Conservation (phyloP, 2,113 vertebrate genomes). For the Pelecanoides urinatrix region DNA sequence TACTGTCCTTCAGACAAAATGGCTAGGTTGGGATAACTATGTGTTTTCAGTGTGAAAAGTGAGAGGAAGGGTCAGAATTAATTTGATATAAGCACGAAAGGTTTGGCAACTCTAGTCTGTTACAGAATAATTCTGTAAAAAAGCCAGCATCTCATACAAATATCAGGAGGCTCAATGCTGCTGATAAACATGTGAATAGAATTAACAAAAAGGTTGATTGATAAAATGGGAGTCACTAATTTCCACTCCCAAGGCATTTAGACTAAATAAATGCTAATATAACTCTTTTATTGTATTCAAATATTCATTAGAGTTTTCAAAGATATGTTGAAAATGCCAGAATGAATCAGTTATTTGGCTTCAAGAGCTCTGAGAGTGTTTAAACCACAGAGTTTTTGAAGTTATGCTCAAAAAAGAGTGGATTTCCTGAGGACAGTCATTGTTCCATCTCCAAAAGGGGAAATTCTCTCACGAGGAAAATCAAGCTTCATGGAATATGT, state of each 20-base stretch:
- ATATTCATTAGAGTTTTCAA: background rate
- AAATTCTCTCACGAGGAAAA: background rate
- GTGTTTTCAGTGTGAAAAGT: background rate
- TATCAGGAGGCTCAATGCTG: background rate
- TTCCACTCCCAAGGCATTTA: background rate
- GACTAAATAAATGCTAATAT: background rate
- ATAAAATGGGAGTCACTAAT: background rate
- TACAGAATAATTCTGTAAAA: background rate
- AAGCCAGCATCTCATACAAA: background rate
- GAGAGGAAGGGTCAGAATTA: background rate
- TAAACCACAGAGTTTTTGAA: background rate
- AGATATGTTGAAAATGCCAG: background rate
- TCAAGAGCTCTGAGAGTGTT: background rate
- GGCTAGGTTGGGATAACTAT: background rate
- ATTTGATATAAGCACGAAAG: background rate
- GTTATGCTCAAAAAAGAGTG: background rate
- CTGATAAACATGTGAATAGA: slow-evolving; percentile 11
- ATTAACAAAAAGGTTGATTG: background rate
- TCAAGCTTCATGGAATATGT: background rate
- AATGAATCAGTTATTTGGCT: background rate
- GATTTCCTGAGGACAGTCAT: background rate
- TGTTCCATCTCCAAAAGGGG: background rate
- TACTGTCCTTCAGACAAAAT: background rate
- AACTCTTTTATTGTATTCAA: background rate
- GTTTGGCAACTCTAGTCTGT: background rate